Conservation (phyloP, 2,113 vertebrate genomes). For the Protobothrops flavoviridis region DNA sequence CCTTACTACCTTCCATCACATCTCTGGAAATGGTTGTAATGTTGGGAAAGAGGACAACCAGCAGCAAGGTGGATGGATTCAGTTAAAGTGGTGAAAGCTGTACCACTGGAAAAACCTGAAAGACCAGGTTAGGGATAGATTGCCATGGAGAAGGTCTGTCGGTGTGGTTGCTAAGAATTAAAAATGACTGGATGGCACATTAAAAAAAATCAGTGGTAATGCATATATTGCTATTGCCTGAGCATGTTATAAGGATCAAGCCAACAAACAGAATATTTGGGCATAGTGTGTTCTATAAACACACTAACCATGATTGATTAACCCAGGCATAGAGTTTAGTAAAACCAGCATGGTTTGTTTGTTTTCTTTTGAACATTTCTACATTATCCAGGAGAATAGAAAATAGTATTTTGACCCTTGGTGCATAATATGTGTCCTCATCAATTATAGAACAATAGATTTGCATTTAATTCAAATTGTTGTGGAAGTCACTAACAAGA, state of each 20-base stretch:
- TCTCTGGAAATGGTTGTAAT: background rate
- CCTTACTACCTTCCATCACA: background rate
- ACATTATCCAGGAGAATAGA: slow-evolving; percentile 35
- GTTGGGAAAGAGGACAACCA: background rate
- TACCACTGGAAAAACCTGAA: background rate
- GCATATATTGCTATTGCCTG: background rate
- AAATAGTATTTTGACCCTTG: slow-evolving; percentile 17
- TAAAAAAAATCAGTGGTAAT: background rate
- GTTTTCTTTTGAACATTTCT: background rate
- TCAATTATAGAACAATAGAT: slow-evolving; percentile 43
- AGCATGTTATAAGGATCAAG: background rate
- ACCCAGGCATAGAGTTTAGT: background rate
- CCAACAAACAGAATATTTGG: background rate
- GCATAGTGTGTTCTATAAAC: background rate
- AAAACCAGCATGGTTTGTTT: background rate
- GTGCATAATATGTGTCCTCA: slow-evolving; percentile 49
- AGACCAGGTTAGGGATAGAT: background rate
- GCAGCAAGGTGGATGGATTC: background rate
- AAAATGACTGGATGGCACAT: background rate
- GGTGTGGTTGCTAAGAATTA: background rate
- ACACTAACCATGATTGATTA: background rate
- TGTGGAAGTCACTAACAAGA: background rate
- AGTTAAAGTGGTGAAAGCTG: background rate
- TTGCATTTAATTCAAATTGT: background rate
- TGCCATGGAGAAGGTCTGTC: background rate